A percentile compares a stretch with the other conserved stretches of the same genome.
Evolutionary conservation across 1,140 invertebrate species (phyloP).

Genomic region (Euborellia annulipes): DNA sequence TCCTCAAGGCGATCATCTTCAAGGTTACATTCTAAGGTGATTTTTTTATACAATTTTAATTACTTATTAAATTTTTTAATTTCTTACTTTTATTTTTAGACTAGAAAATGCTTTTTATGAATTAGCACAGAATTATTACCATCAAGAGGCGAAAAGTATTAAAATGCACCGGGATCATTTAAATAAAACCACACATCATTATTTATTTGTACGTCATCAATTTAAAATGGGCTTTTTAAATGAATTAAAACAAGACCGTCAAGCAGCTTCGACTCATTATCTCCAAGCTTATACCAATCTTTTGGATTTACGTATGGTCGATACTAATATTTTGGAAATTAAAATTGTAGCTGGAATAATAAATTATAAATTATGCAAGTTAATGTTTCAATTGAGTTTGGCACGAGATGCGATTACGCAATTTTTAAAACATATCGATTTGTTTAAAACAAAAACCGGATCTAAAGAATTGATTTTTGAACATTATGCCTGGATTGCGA

Average conservation of each 20-base stretch:
- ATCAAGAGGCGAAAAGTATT: constrained; percentile 69
- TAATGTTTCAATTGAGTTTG: constrained; percentile 75
- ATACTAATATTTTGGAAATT: constrained; percentile 83
- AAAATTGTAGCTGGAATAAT: constrained; percentile 89
- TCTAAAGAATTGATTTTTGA: constrained; percentile 78
- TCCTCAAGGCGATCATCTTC: constrained; percentile 75
- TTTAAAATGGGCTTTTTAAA: constrained; percentile 96
- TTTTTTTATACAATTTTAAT: no score
- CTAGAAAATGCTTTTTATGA: constrained; percentile 89
- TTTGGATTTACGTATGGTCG: constrained; percentile 69
- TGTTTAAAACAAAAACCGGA: constrained; percentile 62
- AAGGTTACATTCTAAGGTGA: constrained; percentile 56
- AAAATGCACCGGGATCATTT: constrained; percentile 80
- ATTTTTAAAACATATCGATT: constrained; percentile 79
- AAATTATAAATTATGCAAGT: constrained; percentile 85
- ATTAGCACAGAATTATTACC: constrained; percentile 82
- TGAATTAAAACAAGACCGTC: constrained; percentile 81
- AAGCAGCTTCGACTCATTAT: constrained; percentile 76
- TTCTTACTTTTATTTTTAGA: constrained; percentile 28
- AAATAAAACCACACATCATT: constrained; percentile 81
- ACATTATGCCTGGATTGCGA: constrained; percentile 92
- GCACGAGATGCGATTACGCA: constrained; percentile 88
- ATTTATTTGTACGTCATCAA: constrained; percentile 86
- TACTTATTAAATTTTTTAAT: constrained; percentile 2
- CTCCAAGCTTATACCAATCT: constrained; percentile 81